Percentiles rank a stretch among this genome's conserved stretches.
These are phyloP conservation scores for Campylomormyrus numenius DNA, from an alignment of 2,113 vertebrate species.

Conservation along the genomic window DNA sequence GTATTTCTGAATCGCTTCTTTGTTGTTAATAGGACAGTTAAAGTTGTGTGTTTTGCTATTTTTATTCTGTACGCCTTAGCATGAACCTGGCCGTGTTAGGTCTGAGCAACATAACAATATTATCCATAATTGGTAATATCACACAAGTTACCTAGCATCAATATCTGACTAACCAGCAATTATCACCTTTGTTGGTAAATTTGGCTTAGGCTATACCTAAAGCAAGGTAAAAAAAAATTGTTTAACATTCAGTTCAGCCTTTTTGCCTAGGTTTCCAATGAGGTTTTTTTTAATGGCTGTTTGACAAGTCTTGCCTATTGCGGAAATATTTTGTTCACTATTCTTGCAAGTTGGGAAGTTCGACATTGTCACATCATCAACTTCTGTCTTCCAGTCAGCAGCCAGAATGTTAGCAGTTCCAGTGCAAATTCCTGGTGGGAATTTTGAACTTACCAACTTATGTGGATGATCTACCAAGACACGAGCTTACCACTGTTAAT, in stretches of 20 bases:
- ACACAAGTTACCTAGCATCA: neutral
- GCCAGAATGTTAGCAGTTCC: neutral
- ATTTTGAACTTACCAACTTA: neutral
- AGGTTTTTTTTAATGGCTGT: neutral
- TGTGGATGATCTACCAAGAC: neutral
- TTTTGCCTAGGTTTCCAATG: neutral
- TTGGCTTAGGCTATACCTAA: neutral
- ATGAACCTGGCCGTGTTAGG: neutral
- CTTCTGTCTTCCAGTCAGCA: neutral
- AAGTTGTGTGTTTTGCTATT: neutral
- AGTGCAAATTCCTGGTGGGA: neutral
- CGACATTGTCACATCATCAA: neutral
- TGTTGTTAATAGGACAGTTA: slow-evolving; percentile 12
- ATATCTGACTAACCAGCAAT: neutral
- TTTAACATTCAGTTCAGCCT: neutral
- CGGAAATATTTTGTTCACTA: neutral
- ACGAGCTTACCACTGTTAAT: neutral
- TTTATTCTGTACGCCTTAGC: slow-evolving; percentile 1
- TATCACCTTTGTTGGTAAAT: neutral
- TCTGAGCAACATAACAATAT: neutral
- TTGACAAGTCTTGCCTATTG: neutral
- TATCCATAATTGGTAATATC: neutral
- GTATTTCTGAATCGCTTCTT: slow-evolving; percentile 21
- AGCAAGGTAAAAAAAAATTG: neutral
- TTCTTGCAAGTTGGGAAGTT: neutral